Base-by-base conservation (phyloP, 1,140 invertebrate genomes). In the Drosophila teissieri region DNA sequence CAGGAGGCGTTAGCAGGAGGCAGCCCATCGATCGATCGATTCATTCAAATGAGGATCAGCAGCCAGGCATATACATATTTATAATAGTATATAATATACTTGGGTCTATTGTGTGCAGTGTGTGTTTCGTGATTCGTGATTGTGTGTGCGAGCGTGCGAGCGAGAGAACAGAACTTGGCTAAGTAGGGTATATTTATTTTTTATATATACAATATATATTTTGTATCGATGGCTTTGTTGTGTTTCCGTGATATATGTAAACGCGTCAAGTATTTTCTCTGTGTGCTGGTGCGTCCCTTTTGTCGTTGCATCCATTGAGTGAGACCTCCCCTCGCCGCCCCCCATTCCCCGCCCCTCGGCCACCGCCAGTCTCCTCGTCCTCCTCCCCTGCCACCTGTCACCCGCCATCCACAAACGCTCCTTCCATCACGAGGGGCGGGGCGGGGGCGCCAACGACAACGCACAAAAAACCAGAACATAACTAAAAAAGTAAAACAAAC, bases 141-240 rank as follows among this genome's bases (percentile, higher is more conserved):
- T 48, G 51, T 42, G 45, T 62, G 36, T 73, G 78, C 76, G 83
- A 79, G 45, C 27, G 10, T 37, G 36, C 46, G 46, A 31, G 24
- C 24, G 48, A 34, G 48, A 51, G 8, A 51, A 51, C 48, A 80
- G 44, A 86, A 61, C 48, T 80, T 81, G 80, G 73, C 63, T 81
- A 86, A 86, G 83, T 85, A 85, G 82, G 78, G 52, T 86, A 85
- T 86, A 85, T 86, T 85, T 85, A 85, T 85, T 85, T 85, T 84
- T 85, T 73, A 56, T 73, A 68, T 68, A 40, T 75, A 52, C 65
- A 75, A 80, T 69, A 76, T 78, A 67, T 86, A 78, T 86, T 82
- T 82, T 86, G 82, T 86, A 86, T 88, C 85, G 75, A 83, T 88
- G 83, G 83, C 83, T 88, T 88, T 88, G 83, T 86, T 88, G 84